A percentile compares a stretch with the other conserved stretches of the same genome.
phyloP scores from a whole-genome alignment of 92 coral and sea anemone genomes.

The Epizoanthus fatuus region DNA sequence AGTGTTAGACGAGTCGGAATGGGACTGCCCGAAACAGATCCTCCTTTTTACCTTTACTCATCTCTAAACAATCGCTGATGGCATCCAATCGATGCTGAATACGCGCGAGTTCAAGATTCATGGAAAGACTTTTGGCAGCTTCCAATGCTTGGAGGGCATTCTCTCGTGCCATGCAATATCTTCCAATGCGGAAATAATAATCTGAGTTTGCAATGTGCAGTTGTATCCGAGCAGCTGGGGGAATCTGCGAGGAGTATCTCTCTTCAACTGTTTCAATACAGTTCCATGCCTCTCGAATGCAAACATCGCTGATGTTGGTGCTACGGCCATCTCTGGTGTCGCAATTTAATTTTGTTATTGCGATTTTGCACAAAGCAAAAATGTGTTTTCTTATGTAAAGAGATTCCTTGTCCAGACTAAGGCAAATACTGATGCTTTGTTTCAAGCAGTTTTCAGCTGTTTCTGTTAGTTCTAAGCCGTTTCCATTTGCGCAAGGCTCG shows the following conservation, averaged over 20 bases:
- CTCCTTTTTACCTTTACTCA: background rate
- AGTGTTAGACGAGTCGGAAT: too few species aligned
- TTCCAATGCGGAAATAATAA: conserved; percentile 4
- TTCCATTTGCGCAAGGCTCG: background rate
- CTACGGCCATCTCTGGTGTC: background rate
- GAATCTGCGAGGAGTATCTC: background rate
- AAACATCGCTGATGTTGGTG: background rate
- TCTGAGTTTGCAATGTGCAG: conserved; percentile 17
- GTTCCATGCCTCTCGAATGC: conserved; percentile 15
- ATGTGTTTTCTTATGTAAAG: conserved; percentile 17
- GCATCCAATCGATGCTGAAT: conserved; percentile 14
- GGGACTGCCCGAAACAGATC: background rate
- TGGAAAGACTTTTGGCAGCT: background rate
- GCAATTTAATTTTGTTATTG: conserved; percentile 15
- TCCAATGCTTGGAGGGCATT: background rate
- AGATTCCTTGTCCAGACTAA: background rate
- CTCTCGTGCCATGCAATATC: background rate
- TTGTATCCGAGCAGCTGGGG: conserved; percentile 16
- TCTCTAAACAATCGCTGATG: background rate
- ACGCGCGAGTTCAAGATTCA: conserved; percentile 20
- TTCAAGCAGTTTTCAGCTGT: background rate
- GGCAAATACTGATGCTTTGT: background rate
- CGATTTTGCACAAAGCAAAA: conserved; percentile 21
- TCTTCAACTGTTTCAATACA: background rate
- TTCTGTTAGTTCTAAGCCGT: background rate